phyloP scores from a whole-genome alignment of 2,888 invertebrate species.

The Eubasilissa splendida region DNA sequence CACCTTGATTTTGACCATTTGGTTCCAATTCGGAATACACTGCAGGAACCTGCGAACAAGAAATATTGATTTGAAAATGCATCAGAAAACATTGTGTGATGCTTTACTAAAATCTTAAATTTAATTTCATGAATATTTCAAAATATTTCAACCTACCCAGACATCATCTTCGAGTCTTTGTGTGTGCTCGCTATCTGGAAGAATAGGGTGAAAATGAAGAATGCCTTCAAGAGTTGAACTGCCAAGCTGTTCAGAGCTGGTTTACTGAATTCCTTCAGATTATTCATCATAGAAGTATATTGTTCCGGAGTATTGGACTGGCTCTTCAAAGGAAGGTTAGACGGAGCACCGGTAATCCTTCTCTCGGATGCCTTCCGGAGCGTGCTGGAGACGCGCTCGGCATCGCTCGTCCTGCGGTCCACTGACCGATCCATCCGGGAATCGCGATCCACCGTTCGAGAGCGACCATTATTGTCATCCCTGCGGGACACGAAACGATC shows the following conservation, averaged over 20 bases:
- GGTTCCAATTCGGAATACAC: conserved; percentile 36
- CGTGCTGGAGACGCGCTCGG: background rate
- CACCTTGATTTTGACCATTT: conserved; percentile 44
- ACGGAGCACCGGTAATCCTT: background rate
- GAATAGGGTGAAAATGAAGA: conserved; percentile 49
- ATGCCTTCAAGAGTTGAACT: conserved; percentile 47
- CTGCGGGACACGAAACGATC: conserved; percentile 3
- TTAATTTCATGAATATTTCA: no score
- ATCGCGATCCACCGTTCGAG: background rate
- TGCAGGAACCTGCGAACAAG: conserved; percentile 42
- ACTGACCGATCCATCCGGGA: background rate
- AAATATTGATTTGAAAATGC: background rate
- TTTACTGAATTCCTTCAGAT: conserved; percentile 1
- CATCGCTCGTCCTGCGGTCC: background rate
- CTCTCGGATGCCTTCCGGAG: background rate
- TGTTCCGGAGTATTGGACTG: background rate
- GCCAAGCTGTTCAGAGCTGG: conserved; percentile 34
- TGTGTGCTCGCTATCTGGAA: conserved; percentile 45
- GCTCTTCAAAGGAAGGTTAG: conserved; percentile 14
- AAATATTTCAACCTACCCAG: conserved; percentile 38
- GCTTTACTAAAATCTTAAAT: background rate
- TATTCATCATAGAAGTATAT: conserved; percentile 15
- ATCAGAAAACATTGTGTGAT: background rate
- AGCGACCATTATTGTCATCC: background rate
- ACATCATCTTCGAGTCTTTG: conserved; percentile 43